phyloP scores from a whole-genome alignment of 1,140 invertebrate species.

The Colletes latitarsis region DNA sequence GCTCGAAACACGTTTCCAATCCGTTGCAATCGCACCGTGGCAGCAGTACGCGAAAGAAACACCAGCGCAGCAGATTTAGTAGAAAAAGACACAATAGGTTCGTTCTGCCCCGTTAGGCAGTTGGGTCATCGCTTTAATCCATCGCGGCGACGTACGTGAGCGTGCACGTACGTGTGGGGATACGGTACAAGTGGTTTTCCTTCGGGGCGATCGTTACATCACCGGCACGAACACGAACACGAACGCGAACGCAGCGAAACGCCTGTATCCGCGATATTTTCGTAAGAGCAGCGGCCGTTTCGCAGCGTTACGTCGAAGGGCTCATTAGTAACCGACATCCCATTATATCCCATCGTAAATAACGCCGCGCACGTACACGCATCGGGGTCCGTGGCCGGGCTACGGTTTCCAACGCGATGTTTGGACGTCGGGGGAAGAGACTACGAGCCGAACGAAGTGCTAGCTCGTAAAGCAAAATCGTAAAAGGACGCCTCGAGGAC shows the following conservation, averaged over 20 bases:
- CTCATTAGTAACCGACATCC: slow-evolving; percentile 77
- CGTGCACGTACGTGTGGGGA: neutral
- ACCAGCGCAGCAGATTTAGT: slow-evolving; percentile 37
- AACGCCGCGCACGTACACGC: slow-evolving; percentile 57
- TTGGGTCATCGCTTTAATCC: slow-evolving; percentile 56
- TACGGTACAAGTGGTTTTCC: slow-evolving; percentile 5
- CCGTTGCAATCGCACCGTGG: neutral
- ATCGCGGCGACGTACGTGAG: slow-evolving; percentile 7
- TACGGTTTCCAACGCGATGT: slow-evolving; percentile 30
- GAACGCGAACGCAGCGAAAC: neutral
- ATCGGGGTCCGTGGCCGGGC: slow-evolving; percentile 46
- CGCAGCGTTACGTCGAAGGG: slow-evolving; percentile 64
- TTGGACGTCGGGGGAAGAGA: slow-evolving; percentile 43
- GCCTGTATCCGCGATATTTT: slow-evolving; percentile 52
- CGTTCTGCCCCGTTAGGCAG: slow-evolving; percentile 53
- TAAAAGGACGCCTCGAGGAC: slow-evolving; percentile 57
- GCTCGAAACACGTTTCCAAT: neutral
- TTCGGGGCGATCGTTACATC: slow-evolving; percentile 4
- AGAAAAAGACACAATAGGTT: slow-evolving; percentile 51
- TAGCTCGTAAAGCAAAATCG: slow-evolving; percentile 73
- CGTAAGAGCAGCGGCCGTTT: slow-evolving; percentile 42
- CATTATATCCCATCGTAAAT: slow-evolving; percentile 76
- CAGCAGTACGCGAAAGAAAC: slow-evolving; percentile 26
- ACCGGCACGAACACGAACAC: neutral
- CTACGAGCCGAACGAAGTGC: slow-evolving; percentile 52